Percentiles rank a stretch among this genome's conserved stretches.
These are phyloP conservation scores for Trissolcus basalis DNA, from an alignment of 1,140 invertebrate genomes.

Conservation along the genomic window DNA sequence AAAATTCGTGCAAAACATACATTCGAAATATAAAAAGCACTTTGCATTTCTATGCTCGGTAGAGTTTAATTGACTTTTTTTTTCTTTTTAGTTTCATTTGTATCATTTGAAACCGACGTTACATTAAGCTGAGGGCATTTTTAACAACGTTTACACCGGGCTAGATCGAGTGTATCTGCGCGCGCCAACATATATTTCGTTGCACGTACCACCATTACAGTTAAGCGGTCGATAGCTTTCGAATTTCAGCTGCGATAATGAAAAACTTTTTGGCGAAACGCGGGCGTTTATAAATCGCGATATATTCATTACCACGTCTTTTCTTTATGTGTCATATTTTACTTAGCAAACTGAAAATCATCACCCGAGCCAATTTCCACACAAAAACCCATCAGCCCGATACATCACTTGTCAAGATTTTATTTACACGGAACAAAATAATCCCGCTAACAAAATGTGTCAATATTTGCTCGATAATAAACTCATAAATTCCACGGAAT, in stretches of 20 bases:
- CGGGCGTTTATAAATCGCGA: conserved; percentile 15
- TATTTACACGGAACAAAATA: not conserved
- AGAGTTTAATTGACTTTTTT: conserved; percentile 7
- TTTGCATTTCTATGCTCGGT: conserved; percentile 8
- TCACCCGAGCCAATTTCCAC: conserved; percentile 28
- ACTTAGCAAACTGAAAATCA: conserved; percentile 33
- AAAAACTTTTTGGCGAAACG: conserved; percentile 6
- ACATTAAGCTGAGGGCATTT: not conserved
- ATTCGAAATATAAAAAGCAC: conserved; percentile 14
- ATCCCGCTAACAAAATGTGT: not conserved
- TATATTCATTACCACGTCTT: conserved; percentile 29
- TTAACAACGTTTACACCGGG: conserved; percentile 4
- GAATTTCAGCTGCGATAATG: conserved; percentile 22
- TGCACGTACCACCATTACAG: not conserved
- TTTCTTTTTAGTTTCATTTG: not conserved
- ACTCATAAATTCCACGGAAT: no score
- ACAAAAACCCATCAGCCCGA: conserved; percentile 34
- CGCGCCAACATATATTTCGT: conserved; percentile 3
- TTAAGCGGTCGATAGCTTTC: conserved; percentile 18
- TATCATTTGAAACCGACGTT: conserved; percentile 3
- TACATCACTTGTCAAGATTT: conserved; percentile 22
- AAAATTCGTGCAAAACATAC: conserved; percentile 10
- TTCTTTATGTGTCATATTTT: conserved; percentile 12
- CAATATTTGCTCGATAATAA: conserved; percentile 2
- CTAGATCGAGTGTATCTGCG: not conserved